Conservation (phyloP, 1,140 invertebrate species). For the Mylabris phalerata region DNA sequence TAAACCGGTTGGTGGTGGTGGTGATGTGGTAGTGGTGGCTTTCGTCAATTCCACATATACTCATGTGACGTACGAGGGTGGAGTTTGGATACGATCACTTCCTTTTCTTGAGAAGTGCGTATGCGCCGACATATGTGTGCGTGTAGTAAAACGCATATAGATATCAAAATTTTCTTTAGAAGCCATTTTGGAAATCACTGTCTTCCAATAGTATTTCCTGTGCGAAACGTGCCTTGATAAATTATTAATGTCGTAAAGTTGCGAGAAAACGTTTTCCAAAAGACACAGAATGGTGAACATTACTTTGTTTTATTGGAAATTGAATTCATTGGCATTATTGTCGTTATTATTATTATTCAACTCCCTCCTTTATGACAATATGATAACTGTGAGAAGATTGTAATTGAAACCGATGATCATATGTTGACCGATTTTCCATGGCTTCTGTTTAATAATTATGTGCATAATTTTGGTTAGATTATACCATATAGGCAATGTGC, state of each 20-base stretch:
- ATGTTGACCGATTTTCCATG: too few relatives aligned
- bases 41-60: not conserved
- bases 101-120: conserved; percentile 10
- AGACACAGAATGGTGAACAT: too few relatives aligned
- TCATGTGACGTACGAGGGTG: conserved; percentile 5
- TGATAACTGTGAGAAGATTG: conserved; percentile 1
- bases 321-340: too few relatives aligned
- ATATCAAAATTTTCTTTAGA: conserved; percentile 10
- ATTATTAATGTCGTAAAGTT: conserved; percentile 7
- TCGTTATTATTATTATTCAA: too few relatives aligned
- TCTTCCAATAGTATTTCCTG: conserved; percentile 8
- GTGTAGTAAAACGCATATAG: conserved; percentile 1
- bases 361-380: too few relatives aligned
- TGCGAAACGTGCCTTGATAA: not conserved
- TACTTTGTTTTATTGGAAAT: too few relatives aligned
- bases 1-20: not conserved
- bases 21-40: not conserved
- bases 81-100: conserved; percentile 2
- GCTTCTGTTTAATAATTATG: too few relatives aligned
- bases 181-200: conserved; percentile 12
- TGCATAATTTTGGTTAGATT: too few relatives aligned
- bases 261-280: not conserved
- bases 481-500: too few relatives aligned
- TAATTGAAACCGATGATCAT: too few relatives aligned
- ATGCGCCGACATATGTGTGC: conserved; percentile 14